These are phyloP conservation scores for Aspidiotus destructor DNA, from an alignment of 2,888 invertebrate genomes.

Conservation along the genomic window DNA sequence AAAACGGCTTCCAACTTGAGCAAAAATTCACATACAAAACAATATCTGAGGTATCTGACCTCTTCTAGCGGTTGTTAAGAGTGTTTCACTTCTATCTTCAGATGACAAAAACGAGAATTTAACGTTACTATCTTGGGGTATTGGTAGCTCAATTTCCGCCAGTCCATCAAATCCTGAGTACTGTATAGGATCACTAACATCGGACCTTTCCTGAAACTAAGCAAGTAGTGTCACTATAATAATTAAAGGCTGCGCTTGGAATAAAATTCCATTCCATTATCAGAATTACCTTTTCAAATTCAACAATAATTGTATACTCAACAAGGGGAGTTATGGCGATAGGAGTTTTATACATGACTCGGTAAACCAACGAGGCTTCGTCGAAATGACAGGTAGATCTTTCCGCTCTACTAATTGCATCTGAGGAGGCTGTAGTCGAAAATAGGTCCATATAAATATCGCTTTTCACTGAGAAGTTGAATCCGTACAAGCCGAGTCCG, in stretches of 20 bases:
- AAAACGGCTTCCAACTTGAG: too few relatives aligned
- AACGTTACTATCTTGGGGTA: too few relatives aligned
- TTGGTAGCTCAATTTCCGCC: too few relatives aligned
- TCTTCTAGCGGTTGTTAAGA: constrained; percentile 73
- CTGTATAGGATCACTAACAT: too few relatives aligned
- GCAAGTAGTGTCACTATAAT: too few relatives aligned
- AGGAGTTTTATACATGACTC: constrained; percentile 73
- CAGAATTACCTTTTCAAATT: too few relatives aligned
- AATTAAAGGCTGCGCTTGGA: too few relatives aligned
- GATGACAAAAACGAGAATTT: too few relatives aligned
- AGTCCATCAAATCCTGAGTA: too few relatives aligned
- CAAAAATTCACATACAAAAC: constrained; percentile 64
- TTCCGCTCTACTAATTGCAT: constrained; percentile 49
- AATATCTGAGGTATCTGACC: constrained; percentile 82
- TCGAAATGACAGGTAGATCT: constrained; percentile 68
- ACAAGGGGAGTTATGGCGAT: constrained; percentile 68
- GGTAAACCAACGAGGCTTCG: constrained; percentile 65
- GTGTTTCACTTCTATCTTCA: too few relatives aligned
- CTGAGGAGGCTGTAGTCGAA: constrained; percentile 51
- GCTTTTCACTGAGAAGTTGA: constrained; percentile 68
- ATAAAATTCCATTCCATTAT: too few relatives aligned
- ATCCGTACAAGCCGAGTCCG: constrained; percentile 75
- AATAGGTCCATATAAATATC: constrained; percentile 59
- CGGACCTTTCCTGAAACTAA: too few relatives aligned
- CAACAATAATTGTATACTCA: constrained; percentile 68